Evolutionary conservation across 2,888 invertebrate genomes (phyloP), one percentile per base, ranked within the genome.

Genomic region (Coenonympha arcania): DNA sequence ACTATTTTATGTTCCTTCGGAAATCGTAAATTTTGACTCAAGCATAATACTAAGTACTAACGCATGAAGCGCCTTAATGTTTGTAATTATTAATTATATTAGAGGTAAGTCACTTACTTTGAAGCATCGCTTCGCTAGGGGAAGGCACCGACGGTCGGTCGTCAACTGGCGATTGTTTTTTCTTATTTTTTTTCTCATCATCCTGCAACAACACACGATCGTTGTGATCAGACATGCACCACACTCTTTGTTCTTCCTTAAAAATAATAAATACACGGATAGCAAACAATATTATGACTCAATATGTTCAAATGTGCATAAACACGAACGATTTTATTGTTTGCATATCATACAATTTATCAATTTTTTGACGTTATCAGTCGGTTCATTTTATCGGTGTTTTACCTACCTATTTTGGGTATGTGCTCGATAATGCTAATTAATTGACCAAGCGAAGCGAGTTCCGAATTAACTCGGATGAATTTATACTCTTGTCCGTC

Each of bases 41-140:
- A n/a, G n/a, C n/a, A n/a, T n/a, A n/a, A n/a, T n/a, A n/a, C n/a
- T n/a, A n/a, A n/a, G n/a, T n/a, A n/a, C n/a, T n/a, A n/a, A n/a
- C n/a, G n/a, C n/a, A n/a, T n/a, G n/a, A n/a, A n/a, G n/a, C n/a
- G n/a, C n/a, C n/a, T n/a, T n/a, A n/a, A n/a, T n/a, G n/a, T n/a
- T n/a, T n/a, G n/a, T n/a, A n/a, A n/a, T n/a, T n/a, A n/a, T n/a
- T n/a, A n/a, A n/a, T n/a, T n/a, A n/a, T n/a, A n/a, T n/a, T n/a
- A n/a, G n/a, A n/a, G n/a, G n/a, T n/a, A n/a, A 26, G 19, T 6
- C 18, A 67, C 85, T 84, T 60, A 87, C 87, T 87, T 62, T 87
- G 85, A 60, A 87, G 85, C 79, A 86, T 86, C 36, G 87, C 85
- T 67, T 86, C 87, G 55, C 87, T 87, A 34, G 87, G 87, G 48